Evolutionary conservation across 1,140 invertebrate genomes (phyloP).

Genomic region (Ericerus pela): DNA sequence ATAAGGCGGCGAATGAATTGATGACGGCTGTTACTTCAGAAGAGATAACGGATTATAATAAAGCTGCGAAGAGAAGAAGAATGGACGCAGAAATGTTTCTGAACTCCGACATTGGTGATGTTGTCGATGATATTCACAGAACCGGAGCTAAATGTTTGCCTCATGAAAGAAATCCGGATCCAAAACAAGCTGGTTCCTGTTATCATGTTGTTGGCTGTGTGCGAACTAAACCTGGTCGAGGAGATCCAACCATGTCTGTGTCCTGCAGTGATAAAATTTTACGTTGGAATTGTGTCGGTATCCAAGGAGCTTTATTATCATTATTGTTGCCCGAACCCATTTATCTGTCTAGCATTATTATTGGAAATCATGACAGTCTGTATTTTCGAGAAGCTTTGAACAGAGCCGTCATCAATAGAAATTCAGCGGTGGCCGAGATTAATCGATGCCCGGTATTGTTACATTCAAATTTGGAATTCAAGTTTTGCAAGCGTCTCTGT

Average conservation of each 20-base stretch:
- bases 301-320: conserved; percentile 59
- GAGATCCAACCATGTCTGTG: conserved; percentile 72
- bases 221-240: conserved; percentile 81
- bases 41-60: conserved; percentile 7
- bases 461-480: conserved; percentile 17
- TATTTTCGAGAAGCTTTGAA: conserved; percentile 45
- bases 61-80: background rate
- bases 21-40: conserved; percentile 25
- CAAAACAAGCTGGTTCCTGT: conserved; percentile 36
- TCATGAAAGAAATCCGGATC: conserved; percentile 37
- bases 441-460: conserved; percentile 8
- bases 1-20: conserved; percentile 18
- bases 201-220: conserved; percentile 60
- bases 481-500: conserved; percentile 26
- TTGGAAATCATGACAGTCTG: conserved; percentile 48
- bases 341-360: conserved; percentile 50
- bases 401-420: conserved; percentile 29
- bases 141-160: conserved; percentile 78
- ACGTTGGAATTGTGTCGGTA: conserved; percentile 69
- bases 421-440: background rate
- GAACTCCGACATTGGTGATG: conserved; percentile 28
- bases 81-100: conserved; percentile 19
- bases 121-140: conserved; percentile 46
- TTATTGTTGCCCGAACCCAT: conserved; percentile 50
- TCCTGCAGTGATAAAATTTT: conserved; percentile 89